Conservation (phyloP, 2,888 invertebrate genomes). For the Dioctria rufipes region DNA sequence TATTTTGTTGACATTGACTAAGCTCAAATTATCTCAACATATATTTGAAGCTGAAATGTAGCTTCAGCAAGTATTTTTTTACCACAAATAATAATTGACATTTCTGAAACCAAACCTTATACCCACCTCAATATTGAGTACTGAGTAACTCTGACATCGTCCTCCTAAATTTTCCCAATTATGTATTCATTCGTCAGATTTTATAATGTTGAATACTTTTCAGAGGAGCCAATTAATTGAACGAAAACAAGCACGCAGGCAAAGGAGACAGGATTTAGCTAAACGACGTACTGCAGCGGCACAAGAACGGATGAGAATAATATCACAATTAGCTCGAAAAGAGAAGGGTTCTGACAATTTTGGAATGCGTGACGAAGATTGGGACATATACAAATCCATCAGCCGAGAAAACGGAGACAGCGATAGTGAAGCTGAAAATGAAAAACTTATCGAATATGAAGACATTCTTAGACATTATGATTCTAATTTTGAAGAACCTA, state of each 20-base stretch:
- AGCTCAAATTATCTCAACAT: too few relatives aligned
- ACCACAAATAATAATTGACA: too few relatives aligned
- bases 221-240: constrained; percentile 81
- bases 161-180: too few relatives aligned
- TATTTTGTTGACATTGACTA: too few relatives aligned
- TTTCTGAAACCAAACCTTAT: too few relatives aligned
- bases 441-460: constrained; percentile 88
- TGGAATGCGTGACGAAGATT: constrained; percentile 94
- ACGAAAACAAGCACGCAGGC: constrained; percentile 81
- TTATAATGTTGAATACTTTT: constrained; percentile 43
- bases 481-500: constrained; percentile 76
- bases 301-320: constrained; percentile 95
- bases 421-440: constrained; percentile 93
- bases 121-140: too few relatives aligned
- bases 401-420: constrained; percentile 84
- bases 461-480: constrained; percentile 88
- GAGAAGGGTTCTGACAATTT: constrained; percentile 90
- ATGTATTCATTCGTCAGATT: too few relatives aligned
- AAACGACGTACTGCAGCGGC: constrained; percentile 92
- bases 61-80: too few relatives aligned
- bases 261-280: constrained; percentile 89
- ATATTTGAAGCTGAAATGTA: too few relatives aligned
- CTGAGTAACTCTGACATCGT: too few relatives aligned
- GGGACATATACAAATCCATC: constrained; percentile 96
- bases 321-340: constrained; percentile 88